Percentiles rank a stretch among this genome's conserved stretches.
Conservation (phyloP, 35 echinoderm and acorn worm species). For the Acanthaster planci region DNA sequence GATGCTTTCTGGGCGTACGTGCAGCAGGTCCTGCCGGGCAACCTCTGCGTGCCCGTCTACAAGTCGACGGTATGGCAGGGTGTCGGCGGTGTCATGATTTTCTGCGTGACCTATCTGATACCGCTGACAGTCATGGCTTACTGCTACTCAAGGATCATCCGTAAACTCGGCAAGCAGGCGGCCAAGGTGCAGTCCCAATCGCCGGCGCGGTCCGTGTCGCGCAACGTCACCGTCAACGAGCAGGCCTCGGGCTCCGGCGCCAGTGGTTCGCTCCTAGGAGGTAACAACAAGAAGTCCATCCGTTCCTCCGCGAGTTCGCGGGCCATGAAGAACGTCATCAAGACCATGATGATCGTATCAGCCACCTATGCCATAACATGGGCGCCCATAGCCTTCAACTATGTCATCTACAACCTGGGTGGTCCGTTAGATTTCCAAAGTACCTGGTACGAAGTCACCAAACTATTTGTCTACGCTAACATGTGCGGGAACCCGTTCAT, state of each 20-base stretch:
- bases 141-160: constrained; percentile 69
- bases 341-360: constrained; percentile 76
- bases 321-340: constrained; percentile 70
- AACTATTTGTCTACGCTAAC: constrained; percentile 76
- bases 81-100: constrained; percentile 66
- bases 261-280: background rate
- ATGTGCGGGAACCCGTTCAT: constrained; percentile 91
- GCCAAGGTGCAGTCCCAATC: background rate
- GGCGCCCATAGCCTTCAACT: constrained; percentile 81
- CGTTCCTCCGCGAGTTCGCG: background rate
- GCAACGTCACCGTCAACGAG: background rate
- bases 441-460: constrained; percentile 62
- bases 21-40: constrained; percentile 41
- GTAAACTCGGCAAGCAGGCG: constrained; percentile 39
- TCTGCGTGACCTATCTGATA: constrained; percentile 74
- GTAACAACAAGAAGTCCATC: background rate
- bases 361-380: constrained; percentile 76
- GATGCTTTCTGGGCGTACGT: constrained; percentile 80
- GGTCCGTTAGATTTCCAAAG: constrained; percentile 62
- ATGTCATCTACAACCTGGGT: constrained; percentile 76
- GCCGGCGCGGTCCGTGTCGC: background rate
- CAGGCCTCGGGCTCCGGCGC: background rate
- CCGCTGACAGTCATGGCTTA: constrained; percentile 70
- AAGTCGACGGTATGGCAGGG: constrained; percentile 46
- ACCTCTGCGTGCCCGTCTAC: constrained; percentile 53